Conservation (phyloP, 2,888 invertebrate genomes). For the Ernsta delagoae region DNA sequence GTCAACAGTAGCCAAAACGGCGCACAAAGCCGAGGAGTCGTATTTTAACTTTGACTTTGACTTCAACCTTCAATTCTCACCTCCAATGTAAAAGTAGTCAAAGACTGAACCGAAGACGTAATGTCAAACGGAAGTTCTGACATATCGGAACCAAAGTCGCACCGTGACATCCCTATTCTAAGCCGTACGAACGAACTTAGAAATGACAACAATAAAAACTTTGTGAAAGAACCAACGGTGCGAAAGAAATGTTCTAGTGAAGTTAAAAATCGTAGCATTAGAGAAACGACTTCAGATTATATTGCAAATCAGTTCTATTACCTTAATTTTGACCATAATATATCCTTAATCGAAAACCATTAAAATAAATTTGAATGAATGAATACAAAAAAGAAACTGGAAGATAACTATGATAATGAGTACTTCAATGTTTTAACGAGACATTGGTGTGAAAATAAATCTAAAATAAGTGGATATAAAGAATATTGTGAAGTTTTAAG, state of each 20-base stretch:
- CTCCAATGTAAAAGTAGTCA: too few relatives aligned
- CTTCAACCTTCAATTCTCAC: too few relatives aligned
- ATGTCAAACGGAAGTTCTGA: too few relatives aligned
- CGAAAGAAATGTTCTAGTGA: conserved; percentile 1
- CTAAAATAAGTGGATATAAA: background rate
- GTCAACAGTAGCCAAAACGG: too few relatives aligned
- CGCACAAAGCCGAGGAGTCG: too few relatives aligned
- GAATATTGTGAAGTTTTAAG: too few relatives aligned
- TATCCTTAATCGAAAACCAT: too few relatives aligned
- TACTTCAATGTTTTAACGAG: background rate
- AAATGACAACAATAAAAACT: conserved; percentile 17
- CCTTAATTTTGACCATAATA: too few relatives aligned
- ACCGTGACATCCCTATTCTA: background rate
- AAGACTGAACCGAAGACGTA: too few relatives aligned
- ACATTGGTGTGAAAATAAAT: background rate
- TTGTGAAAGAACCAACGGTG: conserved; percentile 5
- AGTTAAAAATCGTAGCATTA: conserved; percentile 5
- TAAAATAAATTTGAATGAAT: background rate
- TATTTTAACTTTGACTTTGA: too few relatives aligned
- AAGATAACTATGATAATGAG: background rate
- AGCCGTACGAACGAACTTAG: background rate
- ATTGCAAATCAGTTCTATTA: too few relatives aligned
- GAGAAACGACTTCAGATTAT: background rate
- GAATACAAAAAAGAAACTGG: background rate
- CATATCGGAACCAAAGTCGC: too few relatives aligned